These are phyloP conservation scores for Aphelocoma coerulescens DNA, from an alignment of 2,113 vertebrate genomes.

Conservation along the genomic window DNA sequence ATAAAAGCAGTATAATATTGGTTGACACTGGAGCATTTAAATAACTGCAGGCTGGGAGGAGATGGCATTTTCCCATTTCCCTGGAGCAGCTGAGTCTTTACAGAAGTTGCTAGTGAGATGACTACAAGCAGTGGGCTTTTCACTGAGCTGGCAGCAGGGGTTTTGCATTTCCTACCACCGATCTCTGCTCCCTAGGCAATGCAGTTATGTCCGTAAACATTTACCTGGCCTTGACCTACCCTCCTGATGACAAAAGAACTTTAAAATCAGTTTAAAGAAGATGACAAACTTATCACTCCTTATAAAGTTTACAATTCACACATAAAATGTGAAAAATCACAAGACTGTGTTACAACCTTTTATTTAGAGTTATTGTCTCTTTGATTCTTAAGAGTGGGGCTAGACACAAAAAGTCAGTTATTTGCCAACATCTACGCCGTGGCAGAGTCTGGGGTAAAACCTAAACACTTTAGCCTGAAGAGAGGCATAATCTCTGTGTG, in stretches of 20 bases:
- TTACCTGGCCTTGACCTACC: not conserved
- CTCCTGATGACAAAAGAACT: not conserved
- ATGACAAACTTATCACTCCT: not conserved
- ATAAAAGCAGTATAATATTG: slow-evolving; percentile 28
- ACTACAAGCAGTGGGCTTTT: not conserved
- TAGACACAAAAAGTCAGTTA: not conserved
- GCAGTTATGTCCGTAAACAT: not conserved
- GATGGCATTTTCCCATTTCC: slow-evolving; percentile 30
- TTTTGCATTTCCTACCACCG: not conserved
- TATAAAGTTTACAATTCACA: not conserved
- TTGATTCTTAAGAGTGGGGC: not conserved
- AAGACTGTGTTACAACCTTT: not conserved
- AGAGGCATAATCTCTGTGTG: not conserved
- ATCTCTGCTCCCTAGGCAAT: not conserved
- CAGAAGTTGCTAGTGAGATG: not conserved
- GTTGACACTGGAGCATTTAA: slow-evolving; percentile 44
- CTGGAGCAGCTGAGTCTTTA: not conserved
- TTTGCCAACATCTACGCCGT: not conserved
- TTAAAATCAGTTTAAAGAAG: not conserved
- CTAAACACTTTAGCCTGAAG: not conserved
- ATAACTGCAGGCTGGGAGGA: not conserved
- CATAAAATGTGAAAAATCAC: not conserved
- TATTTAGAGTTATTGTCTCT: not conserved
- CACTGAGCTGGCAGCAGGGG: not conserved
- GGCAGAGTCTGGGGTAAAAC: not conserved